Base-by-base conservation (phyloP, 2,113 vertebrate genomes). In the Scalopus aquaticus region DNA sequence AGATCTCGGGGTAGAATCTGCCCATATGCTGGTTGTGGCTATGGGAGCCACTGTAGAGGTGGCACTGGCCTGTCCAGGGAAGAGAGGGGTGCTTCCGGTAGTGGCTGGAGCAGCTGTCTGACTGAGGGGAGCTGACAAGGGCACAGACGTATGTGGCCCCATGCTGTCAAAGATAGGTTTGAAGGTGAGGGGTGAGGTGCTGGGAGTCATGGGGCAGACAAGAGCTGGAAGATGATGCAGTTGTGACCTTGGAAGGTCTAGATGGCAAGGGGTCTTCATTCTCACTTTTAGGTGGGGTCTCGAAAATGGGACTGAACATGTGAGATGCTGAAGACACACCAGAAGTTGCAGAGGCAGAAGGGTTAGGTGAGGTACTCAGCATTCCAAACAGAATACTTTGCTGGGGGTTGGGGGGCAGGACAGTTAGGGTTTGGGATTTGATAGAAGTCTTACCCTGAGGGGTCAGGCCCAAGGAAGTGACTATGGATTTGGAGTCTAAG, bases 301-400 rank as follows among this genome's bases (percentile, higher is more conserved):
- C 93, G 3, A 99, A 99, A 95, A 99, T 98, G 44, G 99, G 99
- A 85, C 99, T 99, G 97, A 99, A 99, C 44, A 97, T 85, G 0
- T 99, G 98, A 10, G 97, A 98, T 24, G 97, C 91, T 20, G 95
- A 67, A n/a, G 93, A 17, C 67, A 62, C 2, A 72, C 77, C 37
- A 93, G 97, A 62, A 96, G 95, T 9, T 92, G 95, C 77, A 87
- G 97, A 89, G 82, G 97, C 96, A 84, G 94, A 85, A 93, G 98
- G 97, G 30, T 97, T 67, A 0, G 97, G 98, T 5, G 96, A 72
- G 46, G 98, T 76, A 87, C 96, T 96, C 39, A 88, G 95, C 37
- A 92, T 91, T 24, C 96, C 98, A 0, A 98, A 97, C 3, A 98
- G 95, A 73, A 97, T 12, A 65, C 93, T 98, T 1, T 97, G 98